Evolutionary conservation across 1,140 invertebrate species (phyloP), one percentile per base, ranked within the genome.

Genomic region (Adoxophyes honmai): DNA sequence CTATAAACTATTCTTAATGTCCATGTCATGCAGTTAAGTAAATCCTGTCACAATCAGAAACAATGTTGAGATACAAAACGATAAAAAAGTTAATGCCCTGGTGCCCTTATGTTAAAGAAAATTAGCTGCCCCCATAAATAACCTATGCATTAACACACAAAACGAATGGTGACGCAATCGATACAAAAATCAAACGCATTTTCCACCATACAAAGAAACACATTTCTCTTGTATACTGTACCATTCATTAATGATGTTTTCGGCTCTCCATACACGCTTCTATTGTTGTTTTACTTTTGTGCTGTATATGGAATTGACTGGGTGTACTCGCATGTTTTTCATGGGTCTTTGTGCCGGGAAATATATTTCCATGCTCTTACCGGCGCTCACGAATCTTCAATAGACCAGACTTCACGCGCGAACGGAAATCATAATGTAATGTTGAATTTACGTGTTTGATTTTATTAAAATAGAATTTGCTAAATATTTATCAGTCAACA

Each of bases 141-240:
- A 48, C 15, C 10, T 13, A 48, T 48, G 21, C 42, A 28, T 48
- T 48, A 48, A n/a, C 42, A 28, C 11, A 48, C 11, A 28, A 44
- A 48, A 48, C 18, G 42, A 48, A 10, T 14, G 21, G 9, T 11
- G 42, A 48, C 42, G 21, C 10, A 28, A 48, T 48, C 21, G 42
- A 18, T 28, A 48, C 42, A 48, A 48, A 21, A 33, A 48, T 48
- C 42, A 48, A 28, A 48, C 21, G 28, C 21, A 48, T 48, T 48
- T 18, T 33, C 11, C 42, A n/a, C 9, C 42, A 13, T 18, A 48
- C 42, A 48, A 48, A 28, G 14, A n/a, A 48, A 48, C 21, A 48
- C 21, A 48, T 18, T 48, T 44, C 39, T 44, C 21, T 28, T 28
- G 6, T 48, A 48, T 48, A 10, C n/a, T 44, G 18, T 28, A 44